Evolutionary conservation across 2,888 invertebrate genomes (phyloP), one percentile per base, ranked within the genome.

Genomic region (Crossocerus cetratus): DNA sequence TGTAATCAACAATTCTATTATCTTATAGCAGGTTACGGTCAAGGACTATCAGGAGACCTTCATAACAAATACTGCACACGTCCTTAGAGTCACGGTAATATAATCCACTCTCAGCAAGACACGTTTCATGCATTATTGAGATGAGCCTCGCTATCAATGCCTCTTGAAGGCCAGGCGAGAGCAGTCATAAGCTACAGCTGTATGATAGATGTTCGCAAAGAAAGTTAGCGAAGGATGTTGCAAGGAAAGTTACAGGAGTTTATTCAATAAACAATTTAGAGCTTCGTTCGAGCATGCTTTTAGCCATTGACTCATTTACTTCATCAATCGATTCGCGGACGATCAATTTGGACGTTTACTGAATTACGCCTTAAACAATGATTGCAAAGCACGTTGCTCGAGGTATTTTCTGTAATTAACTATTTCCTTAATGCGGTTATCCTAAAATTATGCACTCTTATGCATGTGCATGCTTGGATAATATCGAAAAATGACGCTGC

Each of bases 121-220:
- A 49, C 58, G 58, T 59, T 59, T 59, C 43, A 44, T 81, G 57
- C 75, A 81, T 81, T 81, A 81, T 81, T 81, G 21, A 81, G 58
- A 69, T 61, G 62, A 59, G 43, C 70, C 23, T 58, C 56, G 49
- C 69, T 23, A 54, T 43, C 13, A 60, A 59, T 64, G 43, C 42
- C 44, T 60, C 16, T 45, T 32, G 75, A 81, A 81, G 81, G 81
- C 53, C 79, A 5, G 3, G 5, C 14, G 45, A 53, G 42, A 43
- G 74, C 69, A 54, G 23, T 32, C 5, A 3, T n/a, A 5, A 32
- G 32, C 32, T 11, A 32, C 11, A 32, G 32, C 32, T 32, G 8
- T 32, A 32, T 32, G 11, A 32, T 32, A 32, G 5, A 11, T 32
- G 11, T 32, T 32, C 5, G 23, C 13, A 14, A 4, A 56, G 14